These are phyloP conservation scores for Pseudolaguvia tuberculata DNA, from an alignment of 2,113 vertebrate genomes.

Conservation along the genomic window DNA sequence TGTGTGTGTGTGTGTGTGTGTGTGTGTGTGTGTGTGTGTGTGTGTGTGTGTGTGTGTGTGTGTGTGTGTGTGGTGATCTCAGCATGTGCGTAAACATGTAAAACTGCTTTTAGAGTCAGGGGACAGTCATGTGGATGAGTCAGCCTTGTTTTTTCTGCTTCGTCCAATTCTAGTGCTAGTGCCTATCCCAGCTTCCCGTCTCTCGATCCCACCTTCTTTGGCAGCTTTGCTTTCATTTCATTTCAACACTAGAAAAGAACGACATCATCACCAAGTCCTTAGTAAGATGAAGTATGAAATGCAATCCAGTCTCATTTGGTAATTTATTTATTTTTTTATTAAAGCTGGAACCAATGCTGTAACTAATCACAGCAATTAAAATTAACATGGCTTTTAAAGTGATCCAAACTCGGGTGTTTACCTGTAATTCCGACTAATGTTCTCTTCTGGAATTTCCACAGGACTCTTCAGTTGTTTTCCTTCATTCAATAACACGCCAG, in stretches of 20 bases:
- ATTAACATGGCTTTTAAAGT: background rate
- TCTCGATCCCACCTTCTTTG: background rate
- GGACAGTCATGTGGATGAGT: slow-evolving; percentile 1
- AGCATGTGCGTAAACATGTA: slow-evolving; percentile 19
- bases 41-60: no score
- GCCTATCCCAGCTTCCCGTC: no score
- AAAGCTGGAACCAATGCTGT: background rate
- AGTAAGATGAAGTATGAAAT: background rate
- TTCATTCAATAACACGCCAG: background rate
- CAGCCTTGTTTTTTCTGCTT: background rate
- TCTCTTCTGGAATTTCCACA: background rate
- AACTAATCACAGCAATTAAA: background rate
- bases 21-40: no score
- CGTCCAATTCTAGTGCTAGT: background rate
- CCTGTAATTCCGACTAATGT: background rate
- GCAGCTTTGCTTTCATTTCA: background rate
- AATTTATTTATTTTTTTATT: background rate
- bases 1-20: no score
- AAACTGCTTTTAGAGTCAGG: background rate
- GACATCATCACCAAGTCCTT: background rate
- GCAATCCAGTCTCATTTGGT: background rate
- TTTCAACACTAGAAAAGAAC: background rate
- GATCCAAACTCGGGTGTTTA: background rate
- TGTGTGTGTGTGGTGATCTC: background rate
- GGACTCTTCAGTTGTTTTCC: background rate